Evolutionary conservation across 2,797 vertebrate genomes (phyloP).

Genomic region (Holocentrus rufus): DNA sequence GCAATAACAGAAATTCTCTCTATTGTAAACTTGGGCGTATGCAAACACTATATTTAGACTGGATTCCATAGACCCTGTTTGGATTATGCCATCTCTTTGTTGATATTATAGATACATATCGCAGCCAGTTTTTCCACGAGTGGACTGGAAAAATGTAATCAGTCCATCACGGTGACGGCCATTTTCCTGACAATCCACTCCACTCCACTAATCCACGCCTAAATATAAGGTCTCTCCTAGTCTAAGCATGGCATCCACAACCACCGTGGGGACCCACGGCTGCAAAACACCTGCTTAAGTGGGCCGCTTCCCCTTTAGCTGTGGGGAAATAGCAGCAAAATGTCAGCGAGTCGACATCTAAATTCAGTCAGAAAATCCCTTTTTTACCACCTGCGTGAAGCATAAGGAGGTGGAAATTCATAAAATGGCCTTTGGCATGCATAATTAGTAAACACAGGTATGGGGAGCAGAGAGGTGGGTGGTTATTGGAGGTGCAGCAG

Average conservation of each 20-base stretch:
- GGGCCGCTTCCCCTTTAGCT: constrained; percentile 38
- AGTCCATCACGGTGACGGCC: constrained; percentile 26
- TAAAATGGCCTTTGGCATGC: background rate
- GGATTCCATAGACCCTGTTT: constrained; percentile 49
- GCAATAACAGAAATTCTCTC: constrained; percentile 37
- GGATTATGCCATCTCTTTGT: constrained; percentile 47
- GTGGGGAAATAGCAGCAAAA: constrained; percentile 32
- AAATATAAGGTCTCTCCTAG: constrained; percentile 54
- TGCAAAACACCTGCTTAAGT: constrained; percentile 59
- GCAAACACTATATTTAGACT: constrained; percentile 54
- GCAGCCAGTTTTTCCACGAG: constrained; percentile 41
- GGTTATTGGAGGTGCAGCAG: background rate
- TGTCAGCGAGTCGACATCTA: constrained; percentile 31
- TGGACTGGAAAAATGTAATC: constrained; percentile 57
- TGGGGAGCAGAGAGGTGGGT: constrained; percentile 49
- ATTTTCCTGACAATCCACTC: constrained; percentile 52
- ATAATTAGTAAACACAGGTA: constrained; percentile 25
- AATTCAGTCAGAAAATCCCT: constrained; percentile 31
- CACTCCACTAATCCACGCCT: constrained; percentile 51
- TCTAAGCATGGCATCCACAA: constrained; percentile 40
- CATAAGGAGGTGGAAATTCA: constrained; percentile 33
- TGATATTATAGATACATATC: constrained; percentile 53
- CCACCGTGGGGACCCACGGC: constrained; percentile 21
- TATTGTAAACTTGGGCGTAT: constrained; percentile 49
- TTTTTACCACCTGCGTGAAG: constrained; percentile 37